phyloP scores from a whole-genome alignment of 2,888 invertebrate genomes.

The Dasysyrphus tricinctus region DNA sequence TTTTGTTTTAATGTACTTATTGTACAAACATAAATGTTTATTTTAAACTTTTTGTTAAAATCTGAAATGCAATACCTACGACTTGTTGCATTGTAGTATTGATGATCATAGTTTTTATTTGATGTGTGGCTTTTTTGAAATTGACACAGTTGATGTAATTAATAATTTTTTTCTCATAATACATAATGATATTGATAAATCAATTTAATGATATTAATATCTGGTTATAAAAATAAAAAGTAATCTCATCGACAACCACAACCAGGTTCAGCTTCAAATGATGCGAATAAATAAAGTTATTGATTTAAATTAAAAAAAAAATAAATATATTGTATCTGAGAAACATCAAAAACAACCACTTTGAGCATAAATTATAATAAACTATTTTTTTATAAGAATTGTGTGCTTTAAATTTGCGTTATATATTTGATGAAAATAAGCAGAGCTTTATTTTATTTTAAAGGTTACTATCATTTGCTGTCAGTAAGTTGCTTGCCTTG shows the following conservation, averaged over 20 bases:
- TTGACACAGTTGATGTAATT: neutral
- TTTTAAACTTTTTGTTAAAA: neutral
- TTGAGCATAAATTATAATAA: neutral
- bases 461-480: constrained; percentile 63
- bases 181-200: constrained; percentile 8
- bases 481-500: constrained; percentile 65
- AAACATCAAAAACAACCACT: constrained; percentile 54
- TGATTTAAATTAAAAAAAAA: neutral
- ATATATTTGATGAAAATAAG: constrained; percentile 36
- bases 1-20: neutral
- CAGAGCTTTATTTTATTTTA: constrained; percentile 28
- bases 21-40: too few species aligned
- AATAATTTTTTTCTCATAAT: neutral
- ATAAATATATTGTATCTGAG: neutral
- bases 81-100: neutral
- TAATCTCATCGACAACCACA: constrained; percentile 8
- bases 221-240: constrained; percentile 15
- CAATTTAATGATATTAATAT: constrained; percentile 17
- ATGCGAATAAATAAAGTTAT: neutral
- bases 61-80: neutral
- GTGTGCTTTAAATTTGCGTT: constrained; percentile 67
- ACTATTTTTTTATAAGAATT: constrained; percentile 2
- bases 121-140: neutral
- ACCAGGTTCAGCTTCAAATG: neutral
- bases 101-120: constrained; percentile 1